Conservation (phyloP, 2,888 invertebrate genomes). For the Geotrupes spiniger region DNA sequence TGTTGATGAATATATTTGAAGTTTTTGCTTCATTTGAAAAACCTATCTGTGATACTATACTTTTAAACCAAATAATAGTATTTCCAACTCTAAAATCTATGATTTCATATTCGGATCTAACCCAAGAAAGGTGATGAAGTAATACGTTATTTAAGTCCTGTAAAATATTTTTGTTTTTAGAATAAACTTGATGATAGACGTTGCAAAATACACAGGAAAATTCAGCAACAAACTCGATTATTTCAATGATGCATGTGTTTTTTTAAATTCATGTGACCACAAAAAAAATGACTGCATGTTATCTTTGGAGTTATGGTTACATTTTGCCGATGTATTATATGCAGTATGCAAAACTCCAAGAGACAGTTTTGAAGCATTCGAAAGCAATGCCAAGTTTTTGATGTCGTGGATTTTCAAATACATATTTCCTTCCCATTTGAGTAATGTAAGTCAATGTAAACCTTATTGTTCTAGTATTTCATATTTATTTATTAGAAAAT, state of each 20-base stretch:
- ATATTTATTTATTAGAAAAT: constrained; percentile 7
- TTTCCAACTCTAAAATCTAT: constrained; percentile 16
- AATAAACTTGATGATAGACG: constrained; percentile 6
- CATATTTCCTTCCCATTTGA: constrained; percentile 7
- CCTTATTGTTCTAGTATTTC: background rate
- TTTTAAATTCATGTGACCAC: constrained; percentile 9
- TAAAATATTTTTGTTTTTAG: constrained; percentile 10
- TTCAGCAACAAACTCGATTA: constrained; percentile 11
- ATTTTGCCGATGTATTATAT: constrained; percentile 12
- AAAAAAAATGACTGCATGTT: constrained; percentile 8
- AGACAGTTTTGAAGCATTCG: constrained; percentile 15
- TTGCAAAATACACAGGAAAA: constrained; percentile 11
- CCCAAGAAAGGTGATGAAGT: constrained; percentile 5
- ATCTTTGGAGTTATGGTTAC: constrained; percentile 14
- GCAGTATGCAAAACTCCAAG: constrained; percentile 16
- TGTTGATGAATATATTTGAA: constrained; percentile 13
- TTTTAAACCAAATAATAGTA: constrained; percentile 18
- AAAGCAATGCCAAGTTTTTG: constrained; percentile 11
- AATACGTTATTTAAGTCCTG: background rate
- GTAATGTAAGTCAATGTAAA: constrained; percentile 11
- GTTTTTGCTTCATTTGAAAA: constrained; percentile 13
- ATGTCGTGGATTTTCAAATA: constrained; percentile 13
- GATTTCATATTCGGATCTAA: constrained; percentile 8
- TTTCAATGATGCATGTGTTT: constrained; percentile 14
- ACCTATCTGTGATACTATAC: constrained; percentile 13